These are phyloP conservation scores for Seriola quinqueradiata DNA, from an alignment of 2,113 vertebrate genomes.

Conservation along the genomic window DNA sequence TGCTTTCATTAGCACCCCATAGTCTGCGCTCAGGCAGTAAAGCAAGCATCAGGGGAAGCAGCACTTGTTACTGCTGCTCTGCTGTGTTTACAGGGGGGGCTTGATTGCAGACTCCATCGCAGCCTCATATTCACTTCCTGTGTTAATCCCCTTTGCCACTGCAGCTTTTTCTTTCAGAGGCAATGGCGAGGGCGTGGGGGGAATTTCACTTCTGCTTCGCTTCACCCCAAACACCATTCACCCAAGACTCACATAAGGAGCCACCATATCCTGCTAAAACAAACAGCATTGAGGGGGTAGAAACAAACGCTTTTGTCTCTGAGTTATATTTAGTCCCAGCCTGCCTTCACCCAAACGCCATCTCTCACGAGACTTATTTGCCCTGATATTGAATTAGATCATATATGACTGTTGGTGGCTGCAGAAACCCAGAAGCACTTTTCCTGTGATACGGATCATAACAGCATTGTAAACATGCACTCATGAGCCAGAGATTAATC, in stretches of 20 bases:
- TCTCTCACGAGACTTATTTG: slow-evolving; percentile 48
- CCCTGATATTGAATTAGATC: slow-evolving; percentile 43
- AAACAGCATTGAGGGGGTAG: slow-evolving; percentile 78
- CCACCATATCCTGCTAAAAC: slow-evolving; percentile 78
- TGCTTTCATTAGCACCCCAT: slow-evolving; percentile 58
- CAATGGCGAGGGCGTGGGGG: slow-evolving; percentile 39
- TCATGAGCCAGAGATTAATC: background rate
- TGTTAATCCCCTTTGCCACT: slow-evolving; percentile 72
- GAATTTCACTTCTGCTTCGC: slow-evolving; percentile 66
- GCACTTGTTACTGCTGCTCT: slow-evolving; percentile 69
- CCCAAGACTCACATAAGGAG: slow-evolving; percentile 58
- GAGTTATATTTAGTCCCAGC: slow-evolving; percentile 78
- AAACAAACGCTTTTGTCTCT: slow-evolving; percentile 83
- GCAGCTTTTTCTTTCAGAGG: slow-evolving; percentile 65
- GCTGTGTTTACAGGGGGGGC: slow-evolving; percentile 73
- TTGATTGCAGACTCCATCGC: slow-evolving; percentile 75
- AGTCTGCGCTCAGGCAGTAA: slow-evolving; percentile 47
- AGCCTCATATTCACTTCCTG: slow-evolving; percentile 77
- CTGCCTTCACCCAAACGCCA: slow-evolving; percentile 57
- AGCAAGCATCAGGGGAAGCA: slow-evolving; percentile 58
- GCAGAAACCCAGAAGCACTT: slow-evolving; percentile 5
- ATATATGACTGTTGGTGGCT: slow-evolving; percentile 41
- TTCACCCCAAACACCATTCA: slow-evolving; percentile 74
- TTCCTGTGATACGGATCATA: slow-evolving; percentile 15
- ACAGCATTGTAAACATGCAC: background rate